phyloP scores from a whole-genome alignment of 2,888 invertebrate species.

The Callinectes sapidus region DNA sequence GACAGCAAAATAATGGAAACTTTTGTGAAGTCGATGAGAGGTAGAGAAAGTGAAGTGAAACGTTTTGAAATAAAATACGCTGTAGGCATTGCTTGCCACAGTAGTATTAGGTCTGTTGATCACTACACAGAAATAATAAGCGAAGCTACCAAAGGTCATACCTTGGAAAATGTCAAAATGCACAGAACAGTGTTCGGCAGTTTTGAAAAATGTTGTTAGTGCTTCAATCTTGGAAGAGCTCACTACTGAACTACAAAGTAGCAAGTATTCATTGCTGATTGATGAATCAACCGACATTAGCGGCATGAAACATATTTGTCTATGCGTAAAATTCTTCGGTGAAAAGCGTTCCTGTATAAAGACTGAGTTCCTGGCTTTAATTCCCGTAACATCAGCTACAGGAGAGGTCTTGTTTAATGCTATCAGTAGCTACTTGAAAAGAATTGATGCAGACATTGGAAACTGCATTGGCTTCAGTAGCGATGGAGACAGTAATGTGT shows the following conservation, averaged over 20 bases:
- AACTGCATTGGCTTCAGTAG: slow-evolving; percentile 48
- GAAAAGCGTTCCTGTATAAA: slow-evolving; percentile 32
- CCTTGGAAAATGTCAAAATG: too few relatives aligned
- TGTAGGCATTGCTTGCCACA: slow-evolving; percentile 36
- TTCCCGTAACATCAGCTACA: slow-evolving; percentile 51
- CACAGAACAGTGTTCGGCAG: too few relatives aligned
- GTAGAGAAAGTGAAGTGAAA: slow-evolving; percentile 4
- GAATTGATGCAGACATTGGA: slow-evolving; percentile 34
- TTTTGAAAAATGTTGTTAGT: slow-evolving; percentile 24
- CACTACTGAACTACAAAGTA: neutral
- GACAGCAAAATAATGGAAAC: too few relatives aligned
- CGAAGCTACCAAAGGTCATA: too few relatives aligned
- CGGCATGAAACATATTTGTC: slow-evolving; percentile 41
- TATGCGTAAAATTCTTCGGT: slow-evolving; percentile 49
- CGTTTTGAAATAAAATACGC: slow-evolving; percentile 44
- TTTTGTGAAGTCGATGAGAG: neutral
- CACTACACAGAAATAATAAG: too few relatives aligned
- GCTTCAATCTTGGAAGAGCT: slow-evolving; percentile 34
- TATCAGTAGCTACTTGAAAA: slow-evolving; percentile 46
- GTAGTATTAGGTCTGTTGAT: too few relatives aligned
- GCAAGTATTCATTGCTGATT: slow-evolving; percentile 46
- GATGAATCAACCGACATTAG: too few relatives aligned
- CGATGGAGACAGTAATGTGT: slow-evolving; percentile 52
- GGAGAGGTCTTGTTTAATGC: slow-evolving; percentile 40
- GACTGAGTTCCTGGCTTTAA: slow-evolving; percentile 48